A percentile compares a stretch with the other conserved stretches of the same genome.
phyloP scores from a whole-genome alignment of 2,888 invertebrate genomes.

The Erpobdella octoculata region DNA sequence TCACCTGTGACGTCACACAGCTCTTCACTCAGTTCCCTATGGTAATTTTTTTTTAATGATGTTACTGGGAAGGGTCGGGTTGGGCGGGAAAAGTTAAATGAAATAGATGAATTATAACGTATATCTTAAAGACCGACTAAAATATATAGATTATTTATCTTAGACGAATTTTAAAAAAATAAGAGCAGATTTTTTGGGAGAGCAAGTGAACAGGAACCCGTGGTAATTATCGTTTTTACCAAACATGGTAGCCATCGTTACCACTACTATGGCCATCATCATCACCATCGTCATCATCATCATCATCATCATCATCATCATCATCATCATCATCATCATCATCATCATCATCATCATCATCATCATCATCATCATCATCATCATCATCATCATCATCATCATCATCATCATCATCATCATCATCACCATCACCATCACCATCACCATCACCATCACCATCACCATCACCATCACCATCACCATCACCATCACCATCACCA shows the following conservation, averaged over 20 bases:
- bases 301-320: neutral
- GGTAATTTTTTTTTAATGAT: too few species aligned
- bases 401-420: conserved; percentile 9
- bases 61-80: too few species aligned
- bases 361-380: conserved; percentile 22
- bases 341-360: neutral
- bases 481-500: neutral
- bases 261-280: neutral
- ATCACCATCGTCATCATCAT: neutral
- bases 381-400: conserved; percentile 6
- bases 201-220: too few species aligned
- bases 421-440: neutral
- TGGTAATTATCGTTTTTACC: too few species aligned
- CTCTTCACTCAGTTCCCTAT: neutral
- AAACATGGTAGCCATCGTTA: too few species aligned
- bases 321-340: conserved; percentile 6
- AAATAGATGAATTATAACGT: too few species aligned
- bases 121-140: too few species aligned
- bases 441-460: neutral
- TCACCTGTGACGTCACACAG: neutral
- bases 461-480: neutral
- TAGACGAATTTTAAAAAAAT: too few species aligned
- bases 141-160: too few species aligned
- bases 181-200: too few species aligned
- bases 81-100: too few species aligned